phyloP scores from a whole-genome alignment of 2,888 invertebrate genomes.

The Dasypolia templi region DNA sequence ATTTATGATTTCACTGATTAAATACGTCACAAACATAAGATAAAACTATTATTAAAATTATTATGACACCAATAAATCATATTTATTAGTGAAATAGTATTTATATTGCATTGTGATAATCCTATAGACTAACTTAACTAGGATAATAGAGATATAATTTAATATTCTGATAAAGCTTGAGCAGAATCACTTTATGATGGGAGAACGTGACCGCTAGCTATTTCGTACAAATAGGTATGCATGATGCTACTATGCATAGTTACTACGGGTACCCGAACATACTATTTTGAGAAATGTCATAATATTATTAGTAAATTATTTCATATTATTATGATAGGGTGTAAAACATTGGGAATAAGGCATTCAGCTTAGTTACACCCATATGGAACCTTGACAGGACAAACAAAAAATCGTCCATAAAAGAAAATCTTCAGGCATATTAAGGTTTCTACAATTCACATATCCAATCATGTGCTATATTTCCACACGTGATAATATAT shows the following conservation, averaged over 20 bases:
- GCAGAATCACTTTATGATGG: constrained; percentile 13
- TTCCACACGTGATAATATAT: constrained; percentile 10
- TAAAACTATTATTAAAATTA: constrained; percentile 29
- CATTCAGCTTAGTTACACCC: neutral
- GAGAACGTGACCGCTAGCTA: constrained; percentile 14
- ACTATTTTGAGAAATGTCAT: constrained; percentile 9
- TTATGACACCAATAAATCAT: constrained; percentile 45
- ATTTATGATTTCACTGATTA: constrained; percentile 22
- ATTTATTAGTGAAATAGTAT: constrained; percentile 44
- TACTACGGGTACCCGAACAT: neutral
- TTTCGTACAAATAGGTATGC: neutral
- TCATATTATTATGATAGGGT: neutral
- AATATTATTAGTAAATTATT: constrained; percentile 1
- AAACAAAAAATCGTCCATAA: neutral
- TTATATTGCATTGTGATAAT: constrained; percentile 45
- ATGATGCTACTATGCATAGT: neutral
- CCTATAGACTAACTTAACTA: constrained; percentile 30
- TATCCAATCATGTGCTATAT: constrained; percentile 17
- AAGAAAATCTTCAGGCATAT: neutral
- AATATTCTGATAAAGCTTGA: constrained; percentile 37
- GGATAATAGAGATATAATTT: constrained; percentile 43
- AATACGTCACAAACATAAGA: constrained; percentile 21
- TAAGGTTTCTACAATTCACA: neutral
- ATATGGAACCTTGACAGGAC: too few relatives aligned
- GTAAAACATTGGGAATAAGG: too few relatives aligned